Evolutionary conservation across 2,888 invertebrate species (phyloP).

Genomic region (Tholera decimalis): DNA sequence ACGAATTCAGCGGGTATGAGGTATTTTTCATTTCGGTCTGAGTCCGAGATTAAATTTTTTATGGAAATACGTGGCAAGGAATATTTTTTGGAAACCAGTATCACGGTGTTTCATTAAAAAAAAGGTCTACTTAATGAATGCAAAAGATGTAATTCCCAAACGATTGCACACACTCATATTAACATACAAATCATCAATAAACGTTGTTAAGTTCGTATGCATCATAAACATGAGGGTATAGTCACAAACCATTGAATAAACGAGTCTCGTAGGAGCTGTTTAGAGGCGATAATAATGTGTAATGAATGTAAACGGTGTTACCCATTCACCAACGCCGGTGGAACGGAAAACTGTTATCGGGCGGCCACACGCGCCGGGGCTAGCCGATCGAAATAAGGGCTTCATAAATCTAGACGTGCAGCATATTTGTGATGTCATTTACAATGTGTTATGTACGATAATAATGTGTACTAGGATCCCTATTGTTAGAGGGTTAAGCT

Average conservation of each 20-base stretch:
- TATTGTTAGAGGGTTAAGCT: conserved; percentile 29
- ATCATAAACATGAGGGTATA: conserved; percentile 62
- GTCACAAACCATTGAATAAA: conserved; percentile 81
- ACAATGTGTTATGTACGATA: conserved; percentile 38
- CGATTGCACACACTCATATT: not conserved
- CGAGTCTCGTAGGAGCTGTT: conserved; percentile 84
- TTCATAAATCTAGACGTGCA: conserved; percentile 64
- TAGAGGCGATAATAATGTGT: conserved; percentile 87
- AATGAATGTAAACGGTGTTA: conserved; percentile 85
- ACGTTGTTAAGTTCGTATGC: conserved; percentile 41
- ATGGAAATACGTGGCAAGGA: conserved; percentile 26
- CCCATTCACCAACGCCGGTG: conserved; percentile 68
- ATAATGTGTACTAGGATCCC: conserved; percentile 15
- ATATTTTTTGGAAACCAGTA: conserved; percentile 12
- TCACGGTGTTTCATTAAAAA: not conserved
- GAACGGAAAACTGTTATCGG: conserved; percentile 86
- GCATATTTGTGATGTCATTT: conserved; percentile 53
- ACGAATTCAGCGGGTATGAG: conserved; percentile 66
- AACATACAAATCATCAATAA: conserved; percentile 40
- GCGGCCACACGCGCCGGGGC: conserved; percentile 78
- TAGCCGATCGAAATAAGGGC: conserved; percentile 66
- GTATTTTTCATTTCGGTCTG: conserved; percentile 69
- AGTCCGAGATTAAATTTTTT: conserved; percentile 57
- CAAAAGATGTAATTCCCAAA: not conserved
- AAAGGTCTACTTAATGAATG: not conserved